A percentile compares a stretch with the other conserved stretches of the same genome.
phyloP scores from a whole-genome alignment of 2,888 invertebrate genomes.

The Mythimna ferrago region DNA sequence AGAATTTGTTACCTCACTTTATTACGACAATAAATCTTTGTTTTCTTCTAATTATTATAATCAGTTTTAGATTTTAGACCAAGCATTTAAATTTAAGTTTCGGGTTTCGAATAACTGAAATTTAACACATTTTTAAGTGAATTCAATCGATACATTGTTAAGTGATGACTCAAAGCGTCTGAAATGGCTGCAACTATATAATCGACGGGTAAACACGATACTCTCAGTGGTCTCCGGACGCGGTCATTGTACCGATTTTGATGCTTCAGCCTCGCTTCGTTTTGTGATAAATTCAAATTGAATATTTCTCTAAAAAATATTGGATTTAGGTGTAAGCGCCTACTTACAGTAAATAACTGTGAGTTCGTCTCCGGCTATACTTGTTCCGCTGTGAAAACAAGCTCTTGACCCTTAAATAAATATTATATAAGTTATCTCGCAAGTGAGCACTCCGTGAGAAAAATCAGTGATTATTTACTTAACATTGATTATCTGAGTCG shows the following conservation, averaged over 20 bases:
- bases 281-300: conserved; percentile 63
- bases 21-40: conserved; percentile 2
- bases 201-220: conserved; percentile 67
- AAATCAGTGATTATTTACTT: conserved; percentile 70
- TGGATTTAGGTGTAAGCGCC: conserved; percentile 22
- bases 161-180: conserved; percentile 52
- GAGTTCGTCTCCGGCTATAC: conserved; percentile 17
- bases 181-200: conserved; percentile 62
- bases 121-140: conserved; percentile 50
- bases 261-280: conserved; percentile 58
- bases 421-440: conserved; percentile 50
- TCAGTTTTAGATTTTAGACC: conserved; percentile 16
- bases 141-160: conserved; percentile 57
- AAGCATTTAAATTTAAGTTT: conserved; percentile 32
- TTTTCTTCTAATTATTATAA: conserved; percentile 18
- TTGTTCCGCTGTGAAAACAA: conserved; percentile 58
- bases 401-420: conserved; percentile 52
- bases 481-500: conserved; percentile 73
- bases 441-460: conserved; percentile 68
- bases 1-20: conserved; percentile 21
- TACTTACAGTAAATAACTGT: conserved; percentile 33
- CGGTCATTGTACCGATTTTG: conserved; percentile 76
- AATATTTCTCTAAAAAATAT: conserved; percentile 53
- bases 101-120: conserved; percentile 35
- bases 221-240: conserved; percentile 66